phyloP scores from a whole-genome alignment of 2,113 vertebrate species.

The Carlito syrichta region DNA sequence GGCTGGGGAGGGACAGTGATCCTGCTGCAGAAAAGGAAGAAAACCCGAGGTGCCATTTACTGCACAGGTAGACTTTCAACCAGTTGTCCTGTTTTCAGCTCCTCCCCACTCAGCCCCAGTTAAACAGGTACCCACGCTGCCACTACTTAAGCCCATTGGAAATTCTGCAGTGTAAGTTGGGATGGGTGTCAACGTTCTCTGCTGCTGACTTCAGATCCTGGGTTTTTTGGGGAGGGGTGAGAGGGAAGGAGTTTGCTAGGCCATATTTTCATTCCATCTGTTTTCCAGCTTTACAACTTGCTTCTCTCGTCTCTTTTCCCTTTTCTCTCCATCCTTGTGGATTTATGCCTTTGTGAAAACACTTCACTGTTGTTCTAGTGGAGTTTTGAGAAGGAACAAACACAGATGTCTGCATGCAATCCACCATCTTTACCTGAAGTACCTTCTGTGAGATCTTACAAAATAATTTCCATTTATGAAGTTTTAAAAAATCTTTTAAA shows the following conservation, averaged over 20 bases:
- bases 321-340: neutral
- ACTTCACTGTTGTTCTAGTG: neutral
- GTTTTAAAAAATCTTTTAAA: neutral
- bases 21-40: neutral
- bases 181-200: neutral
- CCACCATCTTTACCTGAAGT: neutral
- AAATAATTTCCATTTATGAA: conserved; percentile 4
- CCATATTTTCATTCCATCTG: neutral
- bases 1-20: neutral
- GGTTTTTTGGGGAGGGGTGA: neutral
- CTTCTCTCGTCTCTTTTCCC: neutral
- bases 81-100: neutral
- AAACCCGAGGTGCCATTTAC: neutral
- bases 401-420: neutral
- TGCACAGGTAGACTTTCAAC: neutral
- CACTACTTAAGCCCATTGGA: neutral
- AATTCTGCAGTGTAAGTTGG: neutral
- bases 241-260: neutral
- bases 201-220: neutral
- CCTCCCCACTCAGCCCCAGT: neutral
- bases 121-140: neutral
- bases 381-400: neutral
- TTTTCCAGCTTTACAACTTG: neutral
- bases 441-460: neutral
- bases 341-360: neutral